These are phyloP conservation scores for Tragulus kanchil DNA, from an alignment of 2,113 vertebrate species.

Conservation along the genomic window DNA sequence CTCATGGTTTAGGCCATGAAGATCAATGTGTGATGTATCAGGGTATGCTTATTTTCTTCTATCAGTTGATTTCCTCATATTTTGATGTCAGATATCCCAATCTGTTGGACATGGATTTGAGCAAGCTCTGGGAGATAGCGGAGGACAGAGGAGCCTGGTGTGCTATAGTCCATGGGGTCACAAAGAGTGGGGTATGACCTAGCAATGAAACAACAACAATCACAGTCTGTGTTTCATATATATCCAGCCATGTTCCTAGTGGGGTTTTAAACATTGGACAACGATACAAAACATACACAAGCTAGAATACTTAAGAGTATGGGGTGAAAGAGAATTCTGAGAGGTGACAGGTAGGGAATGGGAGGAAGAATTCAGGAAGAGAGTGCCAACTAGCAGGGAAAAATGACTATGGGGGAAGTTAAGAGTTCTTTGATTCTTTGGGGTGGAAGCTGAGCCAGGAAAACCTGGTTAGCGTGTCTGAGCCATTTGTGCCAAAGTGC, in stretches of 20 bases:
- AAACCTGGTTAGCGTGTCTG: neutral
- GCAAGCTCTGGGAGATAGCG: neutral
- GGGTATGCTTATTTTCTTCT: neutral
- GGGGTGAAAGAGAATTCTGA: neutral
- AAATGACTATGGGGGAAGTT: neutral
- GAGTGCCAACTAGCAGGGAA: neutral
- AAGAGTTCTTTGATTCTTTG: neutral
- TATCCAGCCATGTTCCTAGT: neutral
- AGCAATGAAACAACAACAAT: neutral
- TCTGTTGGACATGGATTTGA: neutral
- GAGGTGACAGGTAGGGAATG: neutral
- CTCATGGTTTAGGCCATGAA: neutral
- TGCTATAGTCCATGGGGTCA: neutral
- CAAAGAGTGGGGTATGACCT: neutral
- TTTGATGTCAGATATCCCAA: neutral
- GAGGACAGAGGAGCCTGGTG: neutral
- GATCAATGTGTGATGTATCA: neutral
- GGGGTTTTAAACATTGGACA: neutral
- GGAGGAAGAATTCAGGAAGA: neutral
- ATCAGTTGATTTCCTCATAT: neutral
- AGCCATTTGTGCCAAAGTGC: neutral
- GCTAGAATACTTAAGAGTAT: neutral
- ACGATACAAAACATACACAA: neutral
- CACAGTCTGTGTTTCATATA: slow-evolving; percentile 8
- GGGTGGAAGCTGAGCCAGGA: neutral